phyloP scores from a whole-genome alignment of 2,888 invertebrate genomes.

The Tetropium fuscum region DNA sequence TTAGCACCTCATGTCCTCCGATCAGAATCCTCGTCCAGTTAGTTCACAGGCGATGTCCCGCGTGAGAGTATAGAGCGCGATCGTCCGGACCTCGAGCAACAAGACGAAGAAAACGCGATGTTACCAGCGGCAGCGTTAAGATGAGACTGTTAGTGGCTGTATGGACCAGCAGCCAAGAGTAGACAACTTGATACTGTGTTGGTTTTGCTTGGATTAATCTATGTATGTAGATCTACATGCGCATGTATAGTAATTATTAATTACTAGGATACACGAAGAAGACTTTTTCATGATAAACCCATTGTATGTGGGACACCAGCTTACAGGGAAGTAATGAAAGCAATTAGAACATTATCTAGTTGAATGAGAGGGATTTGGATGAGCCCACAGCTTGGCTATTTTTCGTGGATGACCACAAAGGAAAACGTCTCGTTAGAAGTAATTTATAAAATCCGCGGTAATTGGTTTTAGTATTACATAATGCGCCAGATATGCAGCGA shows the following conservation, averaged over 20 bases:
- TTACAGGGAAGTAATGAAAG: slow-evolving; percentile 17
- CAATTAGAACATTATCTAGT: slow-evolving; percentile 31
- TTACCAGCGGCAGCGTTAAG: slow-evolving; percentile 51
- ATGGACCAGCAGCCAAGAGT: slow-evolving; percentile 51
- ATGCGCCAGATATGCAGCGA: too few species aligned
- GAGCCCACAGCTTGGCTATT: slow-evolving; percentile 23
- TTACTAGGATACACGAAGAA: slow-evolving; percentile 29
- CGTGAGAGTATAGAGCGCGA: slow-evolving; percentile 35
- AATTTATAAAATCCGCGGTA: slow-evolving; percentile 8
- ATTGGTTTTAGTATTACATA: too few species aligned
- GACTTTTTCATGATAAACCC: slow-evolving; percentile 17
- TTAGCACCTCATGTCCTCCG: slow-evolving; percentile 38
- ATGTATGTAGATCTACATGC: slow-evolving; percentile 37
- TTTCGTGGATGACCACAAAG: neutral
- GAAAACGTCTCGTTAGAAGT: neutral
- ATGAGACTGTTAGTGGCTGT: slow-evolving; percentile 51
- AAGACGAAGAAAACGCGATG: slow-evolving; percentile 37
- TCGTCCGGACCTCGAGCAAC: slow-evolving; percentile 24
- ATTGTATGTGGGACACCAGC: slow-evolving; percentile 28
- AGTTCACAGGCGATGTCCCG: slow-evolving; percentile 26
- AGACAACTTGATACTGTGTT: slow-evolving; percentile 49
- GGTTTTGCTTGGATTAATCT: slow-evolving; percentile 32
- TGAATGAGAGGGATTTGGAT: slow-evolving; percentile 40
- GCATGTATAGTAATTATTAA: slow-evolving; percentile 37
- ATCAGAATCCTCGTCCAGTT: slow-evolving; percentile 12